Evolutionary conservation across 2,888 invertebrate genomes (phyloP), one percentile per base, ranked within the genome.

Genomic region (Lordiphosa fenestrarum): DNA sequence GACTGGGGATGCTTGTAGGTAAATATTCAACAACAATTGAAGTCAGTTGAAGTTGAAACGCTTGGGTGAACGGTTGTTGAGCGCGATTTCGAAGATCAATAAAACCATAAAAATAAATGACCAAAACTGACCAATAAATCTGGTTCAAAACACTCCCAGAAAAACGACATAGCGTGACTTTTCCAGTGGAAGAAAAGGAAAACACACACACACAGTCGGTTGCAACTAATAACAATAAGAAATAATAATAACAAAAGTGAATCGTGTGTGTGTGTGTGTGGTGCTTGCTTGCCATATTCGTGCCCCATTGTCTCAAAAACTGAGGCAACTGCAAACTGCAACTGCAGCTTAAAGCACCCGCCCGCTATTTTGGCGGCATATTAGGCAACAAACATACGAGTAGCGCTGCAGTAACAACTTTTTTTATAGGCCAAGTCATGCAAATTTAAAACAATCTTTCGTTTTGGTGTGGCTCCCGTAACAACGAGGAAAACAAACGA

Each of bases 11-110:
- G 52, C 58, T 65, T 66, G 69, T 59, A 30, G 48, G 57, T 69
- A 71, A 59, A 63, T 60, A 66, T 62, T 66, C 68, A 74, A 69
- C 77, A 60, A 62, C 74, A 76, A 69, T 69, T 80, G 77, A 74
- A 78, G 73, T 77, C 84, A 80, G 80, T 80, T 77, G 71, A 66
- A 75, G 73, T 77, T 68, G 69, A 72, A 69, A 58, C 53, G 62
- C 66, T 67, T 57, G 64, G 63, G 71, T 70, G 71, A 66, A 65
- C 70, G 81, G 81, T 80, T 59, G 71, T 66, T 41, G 36, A 58
- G 51, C 62, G 69, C 66, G 61, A 53, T 25, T 6, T 2, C 33
- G 19, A 53, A 49, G 44, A 15, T 23, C 46, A 42, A 52, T 38
- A 13, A 13, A 9, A 30, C 21, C 23, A 40, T 19, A 13, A n/a